phyloP scores from a whole-genome alignment of 1,140 invertebrate genomes.

The Heliconius hewitsoni region DNA sequence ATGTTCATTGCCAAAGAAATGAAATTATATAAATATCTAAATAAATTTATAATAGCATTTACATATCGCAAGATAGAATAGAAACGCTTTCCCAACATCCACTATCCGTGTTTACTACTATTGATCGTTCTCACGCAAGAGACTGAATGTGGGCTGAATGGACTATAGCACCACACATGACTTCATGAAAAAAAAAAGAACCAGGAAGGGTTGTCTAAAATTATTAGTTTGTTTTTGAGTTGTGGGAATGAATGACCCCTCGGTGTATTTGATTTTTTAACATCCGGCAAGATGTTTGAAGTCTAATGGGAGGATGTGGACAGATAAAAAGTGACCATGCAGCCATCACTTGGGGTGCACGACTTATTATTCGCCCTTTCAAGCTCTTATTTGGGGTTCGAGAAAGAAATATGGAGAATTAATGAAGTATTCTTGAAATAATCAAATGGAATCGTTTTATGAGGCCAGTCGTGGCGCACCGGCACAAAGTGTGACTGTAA shows the following conservation, averaged over 20 bases:
- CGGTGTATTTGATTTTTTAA: conserved; percentile 56
- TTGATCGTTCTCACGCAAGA: conserved; percentile 70
- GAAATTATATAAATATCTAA: too few relatives aligned
- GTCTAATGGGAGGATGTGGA: conserved; percentile 43
- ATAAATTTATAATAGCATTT: too few relatives aligned
- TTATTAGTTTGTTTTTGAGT: conserved; percentile 72
- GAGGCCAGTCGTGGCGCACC: too few relatives aligned
- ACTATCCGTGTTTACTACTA: background rate
- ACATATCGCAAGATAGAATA: background rate
- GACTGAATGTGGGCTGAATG: conserved; percentile 51
- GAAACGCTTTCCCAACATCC: background rate
- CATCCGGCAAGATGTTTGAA: conserved; percentile 58
- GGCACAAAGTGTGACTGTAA: too few relatives aligned
- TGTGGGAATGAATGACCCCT: conserved; percentile 70
- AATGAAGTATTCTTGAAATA: background rate
- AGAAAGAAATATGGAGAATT: background rate
- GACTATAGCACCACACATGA: conserved; percentile 46
- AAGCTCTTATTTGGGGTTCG: background rate
- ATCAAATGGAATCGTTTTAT: background rate
- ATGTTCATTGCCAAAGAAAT: too few relatives aligned
- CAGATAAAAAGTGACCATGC: conserved; percentile 39
- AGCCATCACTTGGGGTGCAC: background rate
- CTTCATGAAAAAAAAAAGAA: conserved; percentile 57
- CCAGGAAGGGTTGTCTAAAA: conserved; percentile 74
- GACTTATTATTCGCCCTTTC: background rate